Percentiles rank a stretch among this genome's conserved stretches.
These are phyloP conservation scores for Tenthredo scrophulariae DNA, from an alignment of 2,888 invertebrate species.

Conservation along the genomic window DNA sequence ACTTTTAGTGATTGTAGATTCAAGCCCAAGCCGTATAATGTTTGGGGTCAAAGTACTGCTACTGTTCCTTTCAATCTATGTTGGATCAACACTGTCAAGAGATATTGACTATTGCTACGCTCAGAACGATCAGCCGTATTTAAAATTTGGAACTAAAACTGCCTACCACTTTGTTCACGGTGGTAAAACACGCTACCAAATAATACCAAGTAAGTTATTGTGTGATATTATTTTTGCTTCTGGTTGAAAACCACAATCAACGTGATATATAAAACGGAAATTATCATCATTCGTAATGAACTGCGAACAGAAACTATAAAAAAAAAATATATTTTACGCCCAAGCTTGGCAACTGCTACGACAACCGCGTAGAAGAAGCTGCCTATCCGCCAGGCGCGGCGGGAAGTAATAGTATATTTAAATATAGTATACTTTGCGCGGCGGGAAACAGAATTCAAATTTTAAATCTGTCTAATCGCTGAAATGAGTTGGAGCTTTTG, in stretches of 20 bases:
- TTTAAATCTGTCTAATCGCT: not conserved
- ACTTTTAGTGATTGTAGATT: not conserved
- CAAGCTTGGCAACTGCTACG: not conserved
- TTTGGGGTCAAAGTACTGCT: constrained; percentile 13
- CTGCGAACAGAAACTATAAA: not conserved
- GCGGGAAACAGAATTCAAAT: not conserved
- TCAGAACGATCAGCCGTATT: constrained; percentile 83
- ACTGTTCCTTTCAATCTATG: not conserved
- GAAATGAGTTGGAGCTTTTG: not conserved
- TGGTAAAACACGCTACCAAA: constrained; percentile 81
- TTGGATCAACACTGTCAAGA: constrained; percentile 57
- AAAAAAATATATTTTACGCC: not conserved
- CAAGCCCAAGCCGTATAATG: not conserved
- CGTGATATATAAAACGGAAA: not conserved
- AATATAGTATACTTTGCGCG: not conserved
- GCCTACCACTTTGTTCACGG: constrained; percentile 87
- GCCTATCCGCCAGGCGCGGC: not conserved
- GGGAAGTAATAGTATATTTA: not conserved
- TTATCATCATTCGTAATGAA: not conserved
- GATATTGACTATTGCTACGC: constrained; percentile 81
- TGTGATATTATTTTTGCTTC: constrained; percentile 41
- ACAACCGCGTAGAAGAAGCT: not conserved
- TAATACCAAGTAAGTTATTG: constrained; percentile 83
- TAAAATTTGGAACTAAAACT: constrained; percentile 87
- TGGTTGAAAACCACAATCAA: not conserved